Conservation (phyloP, 2,888 invertebrate genomes). For the Charanyca ferruginea region DNA sequence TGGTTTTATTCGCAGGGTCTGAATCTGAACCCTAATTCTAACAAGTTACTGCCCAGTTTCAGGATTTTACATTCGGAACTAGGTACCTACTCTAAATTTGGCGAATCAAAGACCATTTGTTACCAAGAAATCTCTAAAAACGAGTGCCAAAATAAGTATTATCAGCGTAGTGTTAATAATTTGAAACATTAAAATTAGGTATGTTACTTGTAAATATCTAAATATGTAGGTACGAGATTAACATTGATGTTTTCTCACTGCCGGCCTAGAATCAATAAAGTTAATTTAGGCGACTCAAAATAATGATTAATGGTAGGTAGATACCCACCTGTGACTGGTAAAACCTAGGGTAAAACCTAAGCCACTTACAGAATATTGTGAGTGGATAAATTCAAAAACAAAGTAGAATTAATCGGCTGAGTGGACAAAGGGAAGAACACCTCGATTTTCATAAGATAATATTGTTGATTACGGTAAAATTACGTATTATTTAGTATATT, state of each 20-base stretch:
- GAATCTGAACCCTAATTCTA: slow-evolving; percentile 1
- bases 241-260: slow-evolving; percentile 35
- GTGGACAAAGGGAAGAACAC: slow-evolving; percentile 58
- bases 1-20: too few relatives aligned
- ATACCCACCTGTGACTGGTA: background rate
- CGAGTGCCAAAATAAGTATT: slow-evolving; percentile 57
- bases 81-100: slow-evolving; percentile 14
- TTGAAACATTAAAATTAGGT: slow-evolving; percentile 8
- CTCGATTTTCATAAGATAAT: slow-evolving; percentile 63
- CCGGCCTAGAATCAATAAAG: slow-evolving; percentile 55
- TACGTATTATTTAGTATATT: slow-evolving; percentile 54
- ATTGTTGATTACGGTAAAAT: slow-evolving; percentile 21
- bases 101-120: slow-evolving; percentile 31
- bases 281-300: slow-evolving; percentile 18
- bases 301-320: slow-evolving; percentile 21
- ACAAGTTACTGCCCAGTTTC: background rate
- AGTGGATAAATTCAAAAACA: background rate
- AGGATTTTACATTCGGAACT: slow-evolving; percentile 5
- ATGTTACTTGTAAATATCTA: slow-evolving; percentile 30
- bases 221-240: slow-evolving; percentile 2
- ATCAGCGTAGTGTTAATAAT: slow-evolving; percentile 28
- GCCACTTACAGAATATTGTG: slow-evolving; percentile 3
- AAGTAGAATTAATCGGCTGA: slow-evolving; percentile 35
- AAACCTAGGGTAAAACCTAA: slow-evolving; percentile 9
- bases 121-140: slow-evolving; percentile 30